Evolutionary conservation across 2,797 vertebrate species (phyloP).

Genomic region (Cossypha niveicapilla): DNA sequence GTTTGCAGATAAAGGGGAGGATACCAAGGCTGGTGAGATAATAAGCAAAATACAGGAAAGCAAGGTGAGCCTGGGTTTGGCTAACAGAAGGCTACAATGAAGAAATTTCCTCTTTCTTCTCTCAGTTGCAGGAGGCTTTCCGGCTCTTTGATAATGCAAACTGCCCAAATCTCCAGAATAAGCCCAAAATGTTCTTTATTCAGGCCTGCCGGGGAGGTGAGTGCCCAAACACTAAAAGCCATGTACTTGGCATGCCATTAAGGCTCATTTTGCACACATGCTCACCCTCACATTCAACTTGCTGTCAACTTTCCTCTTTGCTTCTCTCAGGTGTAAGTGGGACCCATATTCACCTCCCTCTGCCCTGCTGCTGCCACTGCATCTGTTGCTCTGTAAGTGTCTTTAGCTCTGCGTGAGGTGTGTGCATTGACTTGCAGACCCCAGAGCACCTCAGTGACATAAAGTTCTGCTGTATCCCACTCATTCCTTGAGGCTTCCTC

Average conservation of each 20-base stretch:
- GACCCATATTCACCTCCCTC: slow-evolving; percentile 78
- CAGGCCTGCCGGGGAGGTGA: slow-evolving; percentile 97
- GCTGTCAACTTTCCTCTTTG: slow-evolving; percentile 78
- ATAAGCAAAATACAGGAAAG: neutral
- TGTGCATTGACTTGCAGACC: slow-evolving; percentile 67
- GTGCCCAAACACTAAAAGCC: slow-evolving; percentile 17
- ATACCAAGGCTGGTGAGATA: neutral
- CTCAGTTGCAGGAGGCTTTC: slow-evolving; percentile 91
- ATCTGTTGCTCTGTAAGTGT: slow-evolving; percentile 82
- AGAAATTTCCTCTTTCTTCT: slow-evolving; percentile 4
- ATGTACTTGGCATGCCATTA: neutral
- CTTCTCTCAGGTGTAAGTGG: slow-evolving; percentile 80
- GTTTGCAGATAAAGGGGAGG: neutral
- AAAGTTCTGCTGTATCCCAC: neutral
- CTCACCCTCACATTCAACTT: slow-evolving; percentile 53
- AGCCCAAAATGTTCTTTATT: slow-evolving; percentile 98
- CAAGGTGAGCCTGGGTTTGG: neutral
- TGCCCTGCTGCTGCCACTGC: slow-evolving; percentile 80
- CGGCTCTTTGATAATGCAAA: slow-evolving; percentile 88
- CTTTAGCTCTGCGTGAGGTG: slow-evolving; percentile 73
- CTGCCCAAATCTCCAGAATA: slow-evolving; percentile 94
- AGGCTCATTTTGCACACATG: slow-evolving; percentile 31
- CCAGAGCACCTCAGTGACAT: slow-evolving; percentile 55
- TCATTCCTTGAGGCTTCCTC: neutral
- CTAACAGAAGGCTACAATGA: neutral